phyloP scores from a whole-genome alignment of 2,888 invertebrate species.

The Ligdia adustata region DNA sequence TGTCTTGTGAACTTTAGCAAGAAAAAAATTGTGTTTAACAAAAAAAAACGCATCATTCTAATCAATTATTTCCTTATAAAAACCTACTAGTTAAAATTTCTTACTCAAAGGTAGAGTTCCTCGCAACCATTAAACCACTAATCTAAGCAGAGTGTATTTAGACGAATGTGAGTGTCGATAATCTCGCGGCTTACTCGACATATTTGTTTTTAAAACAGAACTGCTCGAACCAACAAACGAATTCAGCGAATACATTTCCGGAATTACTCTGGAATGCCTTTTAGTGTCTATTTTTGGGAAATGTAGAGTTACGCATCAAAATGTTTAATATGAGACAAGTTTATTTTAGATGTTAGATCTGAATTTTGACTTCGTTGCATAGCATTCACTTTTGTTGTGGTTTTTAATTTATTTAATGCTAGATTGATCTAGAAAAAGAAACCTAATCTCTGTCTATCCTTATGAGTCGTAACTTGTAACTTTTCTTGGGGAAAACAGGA shows the following conservation, averaged over 20 bases:
- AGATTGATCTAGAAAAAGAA: no score
- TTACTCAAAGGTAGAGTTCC: conserved; percentile 9
- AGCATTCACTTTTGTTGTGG: no score
- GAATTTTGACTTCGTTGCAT: no score
- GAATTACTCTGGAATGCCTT: conserved; percentile 21
- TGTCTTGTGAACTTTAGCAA: no score
- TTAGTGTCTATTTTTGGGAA: conserved; percentile 18
- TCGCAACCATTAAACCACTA: conserved; percentile 15
- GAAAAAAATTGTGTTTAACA: no score
- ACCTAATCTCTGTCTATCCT: no score
- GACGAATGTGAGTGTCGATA: conserved; percentile 19
- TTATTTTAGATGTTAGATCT: not conserved
- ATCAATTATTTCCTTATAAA: no score
- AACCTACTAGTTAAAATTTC: conserved; percentile 4
- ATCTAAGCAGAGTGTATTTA: conserved; percentile 17
- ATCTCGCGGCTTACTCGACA: conserved; percentile 14
- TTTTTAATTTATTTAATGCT: no score
- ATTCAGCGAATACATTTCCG: conserved; percentile 21
- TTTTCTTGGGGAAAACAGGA: no score
- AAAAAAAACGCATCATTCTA: no score
- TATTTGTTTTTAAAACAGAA: conserved; percentile 29
- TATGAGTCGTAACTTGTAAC: no score
- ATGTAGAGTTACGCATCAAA: conserved; percentile 5
- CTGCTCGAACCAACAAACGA: conserved; percentile 28
- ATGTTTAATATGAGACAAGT: not conserved